These are phyloP conservation scores for Mustela nigripes DNA, from an alignment of 2,113 vertebrate species.

Conservation along the genomic window DNA sequence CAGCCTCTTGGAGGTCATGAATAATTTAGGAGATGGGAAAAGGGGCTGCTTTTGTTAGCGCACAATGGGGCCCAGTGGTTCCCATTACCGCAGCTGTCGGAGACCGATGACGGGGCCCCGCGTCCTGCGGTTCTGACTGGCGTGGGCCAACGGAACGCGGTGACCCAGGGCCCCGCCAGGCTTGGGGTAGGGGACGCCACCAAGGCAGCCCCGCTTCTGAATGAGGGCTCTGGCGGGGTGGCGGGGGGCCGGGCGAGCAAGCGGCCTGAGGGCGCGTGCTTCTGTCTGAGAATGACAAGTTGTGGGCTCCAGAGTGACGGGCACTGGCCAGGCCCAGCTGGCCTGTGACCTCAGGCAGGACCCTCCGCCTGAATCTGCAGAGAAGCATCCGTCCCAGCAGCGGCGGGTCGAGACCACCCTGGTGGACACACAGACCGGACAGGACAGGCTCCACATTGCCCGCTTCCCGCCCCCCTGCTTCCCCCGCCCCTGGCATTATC, in stretches of 20 bases:
- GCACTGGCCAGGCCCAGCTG: accelerated
- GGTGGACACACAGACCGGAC: accelerated
- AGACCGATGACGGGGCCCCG: neutral
- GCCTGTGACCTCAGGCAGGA: neutral
- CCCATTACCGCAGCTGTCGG: neutral
- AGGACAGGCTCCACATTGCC: accelerated
- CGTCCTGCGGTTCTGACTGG: accelerated
- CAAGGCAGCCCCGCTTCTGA: accelerated
- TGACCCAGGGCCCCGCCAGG: accelerated
- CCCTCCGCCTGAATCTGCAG: neutral
- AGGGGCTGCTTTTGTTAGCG: neutral
- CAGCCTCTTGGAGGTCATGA: constrained; percentile 59
- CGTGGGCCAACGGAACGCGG: accelerated
- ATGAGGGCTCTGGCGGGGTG: neutral
- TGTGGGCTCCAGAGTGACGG: neutral
- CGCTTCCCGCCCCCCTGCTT: accelerated
- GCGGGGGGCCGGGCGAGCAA: accelerated
- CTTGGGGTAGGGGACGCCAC: accelerated
- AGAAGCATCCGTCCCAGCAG: accelerated
- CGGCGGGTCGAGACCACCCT: accelerated
- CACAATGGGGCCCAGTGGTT: neutral
- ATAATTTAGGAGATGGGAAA: constrained; percentile 49
- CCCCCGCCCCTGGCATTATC: accelerated
- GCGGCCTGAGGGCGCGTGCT: accelerated
- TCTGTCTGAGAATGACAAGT: neutral